Conservation (phyloP, 2,888 invertebrate genomes). For the Nephrotoma guestfalica region DNA sequence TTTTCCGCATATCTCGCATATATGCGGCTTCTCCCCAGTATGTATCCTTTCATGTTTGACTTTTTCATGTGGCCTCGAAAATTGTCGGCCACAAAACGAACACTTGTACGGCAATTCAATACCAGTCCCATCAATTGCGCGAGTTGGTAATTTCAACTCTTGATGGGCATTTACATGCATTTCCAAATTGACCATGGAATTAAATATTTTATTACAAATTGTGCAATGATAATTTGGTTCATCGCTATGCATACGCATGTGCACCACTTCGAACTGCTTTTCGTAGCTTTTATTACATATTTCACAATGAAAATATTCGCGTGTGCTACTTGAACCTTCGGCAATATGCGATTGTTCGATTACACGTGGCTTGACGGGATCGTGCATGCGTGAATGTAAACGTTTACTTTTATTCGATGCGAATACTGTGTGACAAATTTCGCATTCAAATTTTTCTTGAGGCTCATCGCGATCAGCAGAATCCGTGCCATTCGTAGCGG, state of each 20-base stretch:
- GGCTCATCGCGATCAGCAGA: neutral
- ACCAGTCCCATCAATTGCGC: constrained; percentile 8
- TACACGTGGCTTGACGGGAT: constrained; percentile 41
- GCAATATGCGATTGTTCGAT: constrained; percentile 17
- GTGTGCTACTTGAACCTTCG: constrained; percentile 23
- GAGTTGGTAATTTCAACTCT: constrained; percentile 12
- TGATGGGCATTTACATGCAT: constrained; percentile 61
- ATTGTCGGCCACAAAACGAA: constrained; percentile 54
- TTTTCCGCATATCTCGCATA: constrained; percentile 67
- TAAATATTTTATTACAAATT: constrained; percentile 59
- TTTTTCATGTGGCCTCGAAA: constrained; percentile 62
- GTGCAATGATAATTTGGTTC: constrained; percentile 43
- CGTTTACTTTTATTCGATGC: constrained; percentile 19
- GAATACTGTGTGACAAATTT: constrained; percentile 1
- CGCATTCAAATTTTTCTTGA: neutral
- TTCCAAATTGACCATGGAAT: constrained; percentile 44
- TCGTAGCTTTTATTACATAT: constrained; percentile 39
- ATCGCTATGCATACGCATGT: constrained; percentile 50
- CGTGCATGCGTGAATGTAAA: constrained; percentile 60
- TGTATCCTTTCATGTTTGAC: constrained; percentile 76
- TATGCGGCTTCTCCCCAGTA: constrained; percentile 64
- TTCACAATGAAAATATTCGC: constrained; percentile 33
- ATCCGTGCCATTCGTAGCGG: neutral
- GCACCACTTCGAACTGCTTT: constrained; percentile 40
- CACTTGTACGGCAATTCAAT: constrained; percentile 44